These are phyloP conservation scores for Dermochelys coriacea DNA, from an alignment of 2,797 vertebrate species.

Conservation along the genomic window DNA sequence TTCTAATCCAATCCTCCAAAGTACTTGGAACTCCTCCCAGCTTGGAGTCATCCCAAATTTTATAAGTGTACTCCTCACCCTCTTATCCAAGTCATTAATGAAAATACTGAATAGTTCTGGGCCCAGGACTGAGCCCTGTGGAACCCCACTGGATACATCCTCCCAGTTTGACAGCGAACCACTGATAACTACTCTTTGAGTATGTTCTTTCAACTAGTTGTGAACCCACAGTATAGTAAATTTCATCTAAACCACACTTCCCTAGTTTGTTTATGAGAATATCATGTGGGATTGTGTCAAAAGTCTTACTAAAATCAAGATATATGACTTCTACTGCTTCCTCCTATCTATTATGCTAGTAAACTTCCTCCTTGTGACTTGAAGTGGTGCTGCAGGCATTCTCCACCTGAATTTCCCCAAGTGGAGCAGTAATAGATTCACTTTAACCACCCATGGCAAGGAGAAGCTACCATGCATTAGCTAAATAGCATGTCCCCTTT, in stretches of 20 bases:
- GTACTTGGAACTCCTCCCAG: not conserved
- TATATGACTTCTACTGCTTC: no score
- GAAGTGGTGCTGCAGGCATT: not conserved
- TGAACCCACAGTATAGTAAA: not conserved
- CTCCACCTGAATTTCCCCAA: not conserved
- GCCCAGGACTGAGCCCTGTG: not conserved
- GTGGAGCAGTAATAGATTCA: not conserved
- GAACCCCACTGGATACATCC: not conserved
- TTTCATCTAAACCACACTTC: not conserved
- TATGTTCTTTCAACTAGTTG: not conserved
- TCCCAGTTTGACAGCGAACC: not conserved
- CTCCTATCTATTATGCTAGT: no score
- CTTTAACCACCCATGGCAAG: not conserved
- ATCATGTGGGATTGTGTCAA: no score
- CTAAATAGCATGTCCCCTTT: not conserved
- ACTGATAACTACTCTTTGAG: not conserved
- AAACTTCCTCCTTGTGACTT: no score
- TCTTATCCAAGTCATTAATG: not conserved
- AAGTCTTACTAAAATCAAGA: no score
- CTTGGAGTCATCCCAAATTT: not conserved
- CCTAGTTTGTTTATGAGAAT: not conserved
- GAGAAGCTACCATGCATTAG: not conserved
- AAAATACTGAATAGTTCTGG: not conserved
- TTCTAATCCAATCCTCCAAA: not conserved
- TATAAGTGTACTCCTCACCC: not conserved